Evolutionary conservation across 2,797 vertebrate species (phyloP), one percentile per base, ranked within the genome.

Genomic region (Halcyon chelicuti): DNA sequence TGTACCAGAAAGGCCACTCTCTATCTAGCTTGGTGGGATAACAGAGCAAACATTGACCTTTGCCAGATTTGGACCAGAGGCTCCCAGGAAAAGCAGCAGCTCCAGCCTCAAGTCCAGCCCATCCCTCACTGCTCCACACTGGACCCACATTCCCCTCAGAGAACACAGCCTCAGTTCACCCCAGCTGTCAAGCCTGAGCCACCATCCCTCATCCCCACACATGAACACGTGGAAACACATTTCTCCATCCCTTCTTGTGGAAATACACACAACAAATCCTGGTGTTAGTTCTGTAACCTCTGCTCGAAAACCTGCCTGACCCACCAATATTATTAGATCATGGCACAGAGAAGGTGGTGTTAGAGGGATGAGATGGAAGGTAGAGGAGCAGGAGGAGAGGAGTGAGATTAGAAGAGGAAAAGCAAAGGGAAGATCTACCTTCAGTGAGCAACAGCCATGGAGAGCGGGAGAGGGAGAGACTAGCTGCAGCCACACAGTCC

Each of bases 401-500:
- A 70, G 6, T 5, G 28, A 54, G 58, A 21, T 2, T 35, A n/a
- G 9, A 17, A 86, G 63, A 58, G 55, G n/a, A 70, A 70, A 91
- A 90, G 39, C 14, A 28, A 70, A 82, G 14, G 33, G 33, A 73
- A 49, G 26, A 26, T 57, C 71, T 62, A n/a, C 26, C 28, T 14
- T 71, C 1, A 0, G 23, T 63, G 40, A 74, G 16, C 44, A 88
- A 12, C 0, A 1, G 39, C 35, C 67, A 16, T 40, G 68, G 49
- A 60, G 19, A 22, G 10, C 25, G 31, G 39, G 22, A 88, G 37
- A 68, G 31, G 55, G 15, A 74, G 23, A 44, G 12, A 42, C 39
- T 62, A 1, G 0, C 16, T 31, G 57, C 54, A 73, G 49, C 44
- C 72, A 11, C 0, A 0, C 39, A 20, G 23, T 68, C n/a, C 47